Evolutionary conservation across 2,113 vertebrate species (phyloP).

Genomic region (Melanotaenia duboulayi): DNA sequence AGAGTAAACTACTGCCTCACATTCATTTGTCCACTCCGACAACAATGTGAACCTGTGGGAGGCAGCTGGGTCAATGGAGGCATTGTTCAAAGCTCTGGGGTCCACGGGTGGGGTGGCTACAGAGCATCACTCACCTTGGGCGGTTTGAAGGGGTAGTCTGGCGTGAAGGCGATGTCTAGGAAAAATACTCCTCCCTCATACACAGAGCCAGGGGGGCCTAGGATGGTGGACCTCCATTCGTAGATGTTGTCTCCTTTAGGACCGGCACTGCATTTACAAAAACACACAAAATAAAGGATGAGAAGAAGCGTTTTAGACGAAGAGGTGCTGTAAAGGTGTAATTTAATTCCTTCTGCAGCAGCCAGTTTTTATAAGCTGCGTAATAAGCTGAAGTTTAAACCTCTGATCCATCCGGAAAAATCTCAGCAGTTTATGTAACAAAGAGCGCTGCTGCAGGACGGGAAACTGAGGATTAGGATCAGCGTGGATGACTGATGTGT

Average conservation of each 20-base stretch:
- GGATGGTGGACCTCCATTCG: conserved; percentile 98
- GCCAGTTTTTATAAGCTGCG: conserved; percentile 23
- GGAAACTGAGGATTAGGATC: conserved; percentile 36
- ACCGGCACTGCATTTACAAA: conserved; percentile 84
- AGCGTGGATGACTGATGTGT: conserved; percentile 36
- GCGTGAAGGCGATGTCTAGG: conserved; percentile 98
- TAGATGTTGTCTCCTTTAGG: conserved; percentile 99
- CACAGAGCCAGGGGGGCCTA: conserved; percentile 96
- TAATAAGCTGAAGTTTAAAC: conserved; percentile 33
- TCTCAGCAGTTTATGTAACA: conserved; percentile 4
- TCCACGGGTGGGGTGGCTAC: conserved; percentile 7
- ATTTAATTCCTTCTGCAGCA: conserved; percentile 31
- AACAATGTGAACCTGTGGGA: no score
- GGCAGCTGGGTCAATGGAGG: background rate
- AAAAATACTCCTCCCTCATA: conserved; percentile 98
- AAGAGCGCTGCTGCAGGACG: conserved; percentile 8
- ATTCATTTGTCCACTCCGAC: no score
- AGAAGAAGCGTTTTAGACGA: conserved; percentile 6
- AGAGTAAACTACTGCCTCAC: no score
- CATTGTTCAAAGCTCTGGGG: conserved; percentile 32
- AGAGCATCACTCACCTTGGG: conserved; percentile 89
- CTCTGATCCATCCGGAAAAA: conserved; percentile 20
- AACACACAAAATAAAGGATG: background rate
- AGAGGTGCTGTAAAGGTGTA: conserved; percentile 7
- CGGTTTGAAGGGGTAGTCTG: conserved; percentile 98